phyloP scores from a whole-genome alignment of 1,140 invertebrate genomes.

The Oscheius sp. region DNA sequence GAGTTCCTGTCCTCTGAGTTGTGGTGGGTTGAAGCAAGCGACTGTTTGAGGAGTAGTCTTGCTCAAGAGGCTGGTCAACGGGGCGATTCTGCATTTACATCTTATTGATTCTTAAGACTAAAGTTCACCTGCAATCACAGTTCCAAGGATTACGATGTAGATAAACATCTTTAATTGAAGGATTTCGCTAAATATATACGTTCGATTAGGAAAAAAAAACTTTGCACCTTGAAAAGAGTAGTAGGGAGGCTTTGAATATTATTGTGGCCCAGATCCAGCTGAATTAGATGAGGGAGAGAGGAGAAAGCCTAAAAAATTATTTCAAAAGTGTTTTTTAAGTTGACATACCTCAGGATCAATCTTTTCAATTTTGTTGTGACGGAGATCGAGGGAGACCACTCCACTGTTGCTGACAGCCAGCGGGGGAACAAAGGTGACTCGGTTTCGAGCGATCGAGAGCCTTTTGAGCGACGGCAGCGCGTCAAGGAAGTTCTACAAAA shows the following conservation, averaged over 20 bases:
- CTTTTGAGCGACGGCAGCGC: conserved; percentile 23
- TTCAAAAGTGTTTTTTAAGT: background rate
- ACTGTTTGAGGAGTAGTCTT: background rate
- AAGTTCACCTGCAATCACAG: conserved; percentile 32
- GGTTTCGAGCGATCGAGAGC: conserved; percentile 13
- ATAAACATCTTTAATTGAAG: conserved; percentile 1
- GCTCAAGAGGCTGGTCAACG: background rate
- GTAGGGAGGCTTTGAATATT: conserved; percentile 10
- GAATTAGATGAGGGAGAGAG: conserved; percentile 5
- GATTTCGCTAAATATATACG: background rate
- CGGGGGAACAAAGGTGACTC: conserved; percentile 8
- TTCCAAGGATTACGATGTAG: conserved; percentile 30
- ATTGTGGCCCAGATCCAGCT: conserved; percentile 28
- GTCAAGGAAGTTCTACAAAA: conserved; percentile 20
- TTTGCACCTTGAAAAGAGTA: conserved; percentile 6
- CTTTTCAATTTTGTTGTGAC: conserved; percentile 13
- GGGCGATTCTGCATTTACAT: background rate
- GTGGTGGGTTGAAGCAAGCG: background rate
- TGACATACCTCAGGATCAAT: conserved; percentile 17
- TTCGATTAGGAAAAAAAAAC: background rate
- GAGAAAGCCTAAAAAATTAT: conserved; percentile 3
- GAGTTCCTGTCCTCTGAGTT: background rate
- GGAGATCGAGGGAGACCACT: conserved; percentile 20
- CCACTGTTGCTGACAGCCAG: background rate
- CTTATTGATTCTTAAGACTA: background rate